These are phyloP conservation scores for Apis cerana DNA, from an alignment of 1,140 invertebrate genomes.

Conservation along the genomic window DNA sequence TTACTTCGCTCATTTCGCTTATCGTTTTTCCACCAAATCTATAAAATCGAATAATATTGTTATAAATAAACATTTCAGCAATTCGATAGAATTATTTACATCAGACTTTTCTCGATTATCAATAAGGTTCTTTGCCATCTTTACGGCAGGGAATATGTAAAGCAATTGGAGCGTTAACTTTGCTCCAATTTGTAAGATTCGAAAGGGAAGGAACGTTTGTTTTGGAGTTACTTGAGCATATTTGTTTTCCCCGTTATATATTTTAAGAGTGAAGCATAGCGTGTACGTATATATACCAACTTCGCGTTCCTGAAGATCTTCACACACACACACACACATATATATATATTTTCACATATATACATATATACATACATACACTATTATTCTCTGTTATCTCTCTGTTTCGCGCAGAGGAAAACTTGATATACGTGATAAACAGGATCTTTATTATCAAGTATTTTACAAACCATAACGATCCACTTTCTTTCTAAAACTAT, in stretches of 20 bases:
- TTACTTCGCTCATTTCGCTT: too few relatives aligned
- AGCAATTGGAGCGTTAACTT: not conserved
- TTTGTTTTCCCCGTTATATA: not conserved
- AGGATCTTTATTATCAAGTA: not conserved
- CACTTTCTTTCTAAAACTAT: not conserved
- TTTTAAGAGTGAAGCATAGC: not conserved
- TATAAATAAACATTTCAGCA: too few relatives aligned
- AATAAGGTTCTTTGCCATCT: too few relatives aligned
- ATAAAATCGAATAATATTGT: too few relatives aligned
- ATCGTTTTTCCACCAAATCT: too few relatives aligned
- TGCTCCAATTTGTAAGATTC: not conserved
- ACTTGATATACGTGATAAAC: not conserved
- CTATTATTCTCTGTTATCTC: not conserved
- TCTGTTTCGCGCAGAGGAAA: not conserved
- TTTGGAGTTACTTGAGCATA: conserved; percentile 1
- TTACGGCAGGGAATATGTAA: too few relatives aligned
- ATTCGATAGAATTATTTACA: too few relatives aligned
- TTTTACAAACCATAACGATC: not conserved
- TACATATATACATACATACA: too few relatives aligned
- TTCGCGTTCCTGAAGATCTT: not conserved
- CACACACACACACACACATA: not conserved
- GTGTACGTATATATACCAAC: not conserved
- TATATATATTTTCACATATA: too few relatives aligned
- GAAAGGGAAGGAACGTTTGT: not conserved
- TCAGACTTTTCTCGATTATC: too few relatives aligned